phyloP scores from a whole-genome alignment of 2,797 vertebrate genomes.

The Poeciliopsis gracilis region DNA sequence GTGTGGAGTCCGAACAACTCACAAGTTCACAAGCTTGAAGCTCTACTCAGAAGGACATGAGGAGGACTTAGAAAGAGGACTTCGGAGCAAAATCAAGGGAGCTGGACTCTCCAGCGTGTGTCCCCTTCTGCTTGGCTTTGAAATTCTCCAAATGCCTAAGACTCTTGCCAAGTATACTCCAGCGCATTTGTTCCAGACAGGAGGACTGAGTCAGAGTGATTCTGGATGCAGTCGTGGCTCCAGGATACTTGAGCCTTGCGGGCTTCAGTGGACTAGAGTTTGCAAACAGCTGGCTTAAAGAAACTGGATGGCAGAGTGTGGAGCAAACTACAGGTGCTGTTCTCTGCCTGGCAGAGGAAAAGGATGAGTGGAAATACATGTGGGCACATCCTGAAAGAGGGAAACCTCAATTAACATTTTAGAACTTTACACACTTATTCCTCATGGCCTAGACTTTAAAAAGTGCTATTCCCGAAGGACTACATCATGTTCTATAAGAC shows the following conservation, averaged over 20 bases:
- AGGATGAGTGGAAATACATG: slow-evolving; percentile 59
- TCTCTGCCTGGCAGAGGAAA: slow-evolving; percentile 60
- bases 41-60: slow-evolving; percentile 78
- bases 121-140: slow-evolving; percentile 59
- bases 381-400: slow-evolving; percentile 63
- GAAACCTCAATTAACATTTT: slow-evolving; percentile 55
- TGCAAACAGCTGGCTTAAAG: slow-evolving; percentile 70
- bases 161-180: slow-evolving; percentile 74
- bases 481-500: slow-evolving; percentile 64
- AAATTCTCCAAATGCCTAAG: slow-evolving; percentile 75
- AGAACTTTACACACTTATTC: slow-evolving; percentile 69
- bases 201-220: slow-evolving; percentile 68
- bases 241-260: slow-evolving; percentile 50
- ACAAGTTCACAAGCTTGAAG: slow-evolving; percentile 75
- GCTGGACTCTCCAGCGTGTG: slow-evolving; percentile 36
- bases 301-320: slow-evolving; percentile 76
- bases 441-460: slow-evolving; percentile 70
- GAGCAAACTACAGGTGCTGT: slow-evolving; percentile 71
- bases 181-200: slow-evolving; percentile 72
- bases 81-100: slow-evolving; percentile 56
- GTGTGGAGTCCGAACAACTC: slow-evolving; percentile 73
- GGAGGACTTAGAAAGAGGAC: slow-evolving; percentile 48
- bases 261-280: slow-evolving; percentile 51
- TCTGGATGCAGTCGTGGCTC: slow-evolving; percentile 58
- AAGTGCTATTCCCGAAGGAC: slow-evolving; percentile 73